phyloP scores from a whole-genome alignment of 2,797 vertebrate species.

The Lemur catta region DNA sequence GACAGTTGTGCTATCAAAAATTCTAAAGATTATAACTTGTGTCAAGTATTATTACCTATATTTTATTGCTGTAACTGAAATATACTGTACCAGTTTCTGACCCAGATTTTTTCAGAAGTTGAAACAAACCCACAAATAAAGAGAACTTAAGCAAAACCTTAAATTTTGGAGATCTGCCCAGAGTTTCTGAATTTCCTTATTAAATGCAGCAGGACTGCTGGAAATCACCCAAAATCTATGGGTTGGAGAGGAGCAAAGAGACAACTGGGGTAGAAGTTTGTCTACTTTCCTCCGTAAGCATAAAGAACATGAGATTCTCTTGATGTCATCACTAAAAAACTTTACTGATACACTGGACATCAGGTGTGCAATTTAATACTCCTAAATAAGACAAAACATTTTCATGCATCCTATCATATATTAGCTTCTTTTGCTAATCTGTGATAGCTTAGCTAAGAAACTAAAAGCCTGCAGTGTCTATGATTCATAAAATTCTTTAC shows the following conservation, averaged over 20 bases:
- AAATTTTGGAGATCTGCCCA: slow-evolving; percentile 90
- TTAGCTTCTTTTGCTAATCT: neutral
- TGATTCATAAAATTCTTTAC: slow-evolving; percentile 24
- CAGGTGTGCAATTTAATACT: slow-evolving; percentile 36
- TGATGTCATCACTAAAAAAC: slow-evolving; percentile 68
- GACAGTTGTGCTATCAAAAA: slow-evolving; percentile 4
- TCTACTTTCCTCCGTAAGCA: slow-evolving; percentile 79
- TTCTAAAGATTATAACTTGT: slow-evolving; percentile 47
- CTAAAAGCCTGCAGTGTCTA: slow-evolving; percentile 31
- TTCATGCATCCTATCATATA: slow-evolving; percentile 21
- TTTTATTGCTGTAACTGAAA: slow-evolving; percentile 76
- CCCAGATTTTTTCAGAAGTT: slow-evolving; percentile 80
- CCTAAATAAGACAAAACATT: slow-evolving; percentile 28
- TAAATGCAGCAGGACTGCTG: slow-evolving; percentile 91
- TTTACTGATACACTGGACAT: slow-evolving; percentile 50
- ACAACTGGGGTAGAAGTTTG: slow-evolving; percentile 72
- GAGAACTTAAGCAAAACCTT: slow-evolving; percentile 88
- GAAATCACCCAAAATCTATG: slow-evolving; percentile 87
- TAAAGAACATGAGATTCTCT: slow-evolving; percentile 69
- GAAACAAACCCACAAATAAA: slow-evolving; percentile 87
- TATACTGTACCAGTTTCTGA: slow-evolving; percentile 75
- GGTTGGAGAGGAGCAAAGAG: slow-evolving; percentile 79
- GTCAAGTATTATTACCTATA: slow-evolving; percentile 54
- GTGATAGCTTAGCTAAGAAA: no score
- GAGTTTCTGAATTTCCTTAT: slow-evolving; percentile 92